These are phyloP conservation scores for Lordiphosa mommai DNA, from an alignment of 1,140 invertebrate species.

Conservation along the genomic window DNA sequence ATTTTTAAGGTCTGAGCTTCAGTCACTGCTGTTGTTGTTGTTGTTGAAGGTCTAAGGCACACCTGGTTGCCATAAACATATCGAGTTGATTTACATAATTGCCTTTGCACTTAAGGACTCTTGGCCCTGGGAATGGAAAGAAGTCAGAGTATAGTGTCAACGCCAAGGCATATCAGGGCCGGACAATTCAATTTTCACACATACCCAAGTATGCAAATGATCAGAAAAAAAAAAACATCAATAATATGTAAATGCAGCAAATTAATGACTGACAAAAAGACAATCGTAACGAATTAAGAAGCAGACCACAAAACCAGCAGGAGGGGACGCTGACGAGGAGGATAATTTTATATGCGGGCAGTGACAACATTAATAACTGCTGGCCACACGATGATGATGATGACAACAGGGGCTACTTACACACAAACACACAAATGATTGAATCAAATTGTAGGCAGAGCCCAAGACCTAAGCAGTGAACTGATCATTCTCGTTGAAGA, in stretches of 20 bases:
- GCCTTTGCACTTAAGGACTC: constrained; percentile 29
- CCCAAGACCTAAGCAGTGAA: constrained; percentile 20
- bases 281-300: constrained; percentile 77
- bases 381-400: constrained; percentile 15
- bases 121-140: not conserved
- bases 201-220: constrained; percentile 58
- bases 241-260: constrained; percentile 77
- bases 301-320: constrained; percentile 55
- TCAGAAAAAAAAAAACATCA: constrained; percentile 49
- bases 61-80: constrained; percentile 54
- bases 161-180: constrained; percentile 32
- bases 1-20: constrained; percentile 26
- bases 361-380: constrained; percentile 15
- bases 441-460: constrained; percentile 61
- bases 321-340: constrained; percentile 30
- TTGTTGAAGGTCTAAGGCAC: constrained; percentile 32
- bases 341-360: constrained; percentile 65
- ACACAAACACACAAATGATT: constrained; percentile 51
- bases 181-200: constrained; percentile 59
- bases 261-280: constrained; percentile 78
- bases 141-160: constrained; percentile 17
- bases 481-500: constrained; percentile 26
- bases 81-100: constrained; percentile 52
- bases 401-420: constrained; percentile 39
- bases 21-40: not conserved